Evolutionary conservation across 2,888 invertebrate genomes (phyloP).

Genomic region (Apeira syringaria): DNA sequence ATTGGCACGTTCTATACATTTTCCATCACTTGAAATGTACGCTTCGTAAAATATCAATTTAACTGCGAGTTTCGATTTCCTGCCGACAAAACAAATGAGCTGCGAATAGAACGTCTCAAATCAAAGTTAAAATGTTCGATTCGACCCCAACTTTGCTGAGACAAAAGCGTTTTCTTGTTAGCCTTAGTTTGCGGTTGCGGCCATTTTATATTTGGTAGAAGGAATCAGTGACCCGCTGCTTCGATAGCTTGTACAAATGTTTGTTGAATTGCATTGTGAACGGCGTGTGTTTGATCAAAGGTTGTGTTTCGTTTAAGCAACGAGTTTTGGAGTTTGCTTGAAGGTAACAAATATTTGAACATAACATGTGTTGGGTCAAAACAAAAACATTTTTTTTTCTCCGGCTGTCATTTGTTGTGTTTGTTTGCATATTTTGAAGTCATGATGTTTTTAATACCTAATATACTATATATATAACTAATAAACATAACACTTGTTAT

Average conservation of each 20-base stretch:
- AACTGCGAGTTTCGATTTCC: too few relatives aligned
- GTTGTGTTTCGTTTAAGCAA: neutral
- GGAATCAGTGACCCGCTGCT: constrained; percentile 14
- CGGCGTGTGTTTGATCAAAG: constrained; percentile 1
- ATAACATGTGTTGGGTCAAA: too few relatives aligned
- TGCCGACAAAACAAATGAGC: neutral
- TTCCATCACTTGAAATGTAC: too few relatives aligned
- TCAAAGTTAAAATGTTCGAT: constrained; percentile 14
- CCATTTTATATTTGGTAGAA: constrained; percentile 12
- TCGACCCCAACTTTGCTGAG: constrained; percentile 14
- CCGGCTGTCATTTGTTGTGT: too few relatives aligned
- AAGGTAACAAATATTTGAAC: too few relatives aligned
- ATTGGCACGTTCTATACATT: too few relatives aligned
- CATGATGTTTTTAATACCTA: too few relatives aligned
- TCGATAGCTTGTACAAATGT: constrained; percentile 15
- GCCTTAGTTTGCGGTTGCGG: constrained; percentile 10
- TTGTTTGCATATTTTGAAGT: too few relatives aligned
- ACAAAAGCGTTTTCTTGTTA: constrained; percentile 21
- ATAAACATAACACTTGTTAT: too few relatives aligned
- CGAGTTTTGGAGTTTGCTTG: neutral
- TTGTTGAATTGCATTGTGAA: constrained; percentile 14
- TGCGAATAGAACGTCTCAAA: constrained; percentile 4
- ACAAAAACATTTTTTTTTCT: too few relatives aligned
- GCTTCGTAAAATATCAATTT: too few relatives aligned
- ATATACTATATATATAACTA: too few relatives aligned